Evolutionary conservation across 2,888 invertebrate species (phyloP), one percentile per base, ranked within the genome.

Genomic region (Seira sanloemensis): DNA sequence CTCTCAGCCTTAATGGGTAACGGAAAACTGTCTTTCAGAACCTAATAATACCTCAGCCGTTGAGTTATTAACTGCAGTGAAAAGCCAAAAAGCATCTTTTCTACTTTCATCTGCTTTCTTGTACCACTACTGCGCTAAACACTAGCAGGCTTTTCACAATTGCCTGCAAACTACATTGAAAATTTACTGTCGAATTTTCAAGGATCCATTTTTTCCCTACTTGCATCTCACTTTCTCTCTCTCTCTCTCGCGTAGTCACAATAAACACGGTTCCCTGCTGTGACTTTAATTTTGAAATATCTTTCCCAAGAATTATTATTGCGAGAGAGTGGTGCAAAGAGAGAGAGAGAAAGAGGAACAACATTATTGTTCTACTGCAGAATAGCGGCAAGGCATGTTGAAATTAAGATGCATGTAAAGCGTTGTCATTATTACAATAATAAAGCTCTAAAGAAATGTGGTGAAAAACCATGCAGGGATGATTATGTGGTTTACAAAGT

Each of bases 241-340:
- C 37, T 4, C 37, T 4, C 37, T 7, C 5, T 37, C 4, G 37
- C 12, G 37, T 37, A 72, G 54, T 72, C 24, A 54, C 25, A 58
- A 58, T 62, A 27, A 37, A 37, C 78, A 65, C 23, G 12, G 78
- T 23, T 78, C 71, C 78, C 78, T 71, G 25, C 78, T 71, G 78
- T 23, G 78, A 78, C 71, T 71, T 78, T 71, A 78, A 78, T 78
- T 78, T 78, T 23, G 27, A 71, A 62, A 71, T 71, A 68, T 71
- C 46, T 78, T 27, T 23, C 65, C 26, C 67, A 26, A 71, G 37
- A 37, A 78, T 65, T 62, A 62, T 71, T 78, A 37, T 37, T 37
- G 26, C 37, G 5, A 12, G 37, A 37, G 37, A n/a, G 21, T 74
- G 74, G 26, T 62, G 26, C 65, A 62, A 65, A 37, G 4, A n/a